Evolutionary conservation across 1,140 invertebrate genomes (phyloP).

Genomic region (Gonioctena quinquepunctata): DNA sequence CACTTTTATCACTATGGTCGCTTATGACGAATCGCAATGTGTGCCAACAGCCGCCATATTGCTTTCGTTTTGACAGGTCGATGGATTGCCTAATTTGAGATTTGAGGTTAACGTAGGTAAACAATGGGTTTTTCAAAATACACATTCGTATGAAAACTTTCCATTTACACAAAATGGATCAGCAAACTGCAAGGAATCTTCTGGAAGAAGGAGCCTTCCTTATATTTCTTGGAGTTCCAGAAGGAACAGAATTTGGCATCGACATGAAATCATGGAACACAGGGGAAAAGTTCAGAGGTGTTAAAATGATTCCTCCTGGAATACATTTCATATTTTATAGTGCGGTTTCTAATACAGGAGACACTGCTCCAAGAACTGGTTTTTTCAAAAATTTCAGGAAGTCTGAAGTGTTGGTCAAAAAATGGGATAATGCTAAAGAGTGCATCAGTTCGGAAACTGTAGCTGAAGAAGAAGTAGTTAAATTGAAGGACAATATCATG

Average conservation of each 20-base stretch:
- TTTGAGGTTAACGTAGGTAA: too few species aligned
- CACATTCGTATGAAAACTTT: too few species aligned
- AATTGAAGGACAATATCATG: slow-evolving; percentile 72
- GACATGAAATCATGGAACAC: slow-evolving; percentile 93
- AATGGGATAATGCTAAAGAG: slow-evolving; percentile 79
- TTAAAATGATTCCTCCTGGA: slow-evolving; percentile 99
- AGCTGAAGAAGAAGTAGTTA: slow-evolving; percentile 62
- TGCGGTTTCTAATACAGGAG: slow-evolving; percentile 59
- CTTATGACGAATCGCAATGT: too few species aligned
- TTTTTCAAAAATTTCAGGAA: slow-evolving; percentile 88
- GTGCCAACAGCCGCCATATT: too few species aligned
- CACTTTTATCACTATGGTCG: too few species aligned
- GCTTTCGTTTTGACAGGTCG: too few species aligned
- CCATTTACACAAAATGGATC: too few species aligned
- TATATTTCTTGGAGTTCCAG: slow-evolving; percentile 81
- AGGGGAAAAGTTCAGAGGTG: slow-evolving; percentile 89
- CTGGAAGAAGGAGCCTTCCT: slow-evolving; percentile 83
- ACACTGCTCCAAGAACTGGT: slow-evolving; percentile 70
- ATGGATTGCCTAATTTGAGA: too few species aligned
- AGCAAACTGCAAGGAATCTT: slow-evolving; percentile 74
- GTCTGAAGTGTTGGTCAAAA: slow-evolving; percentile 82
- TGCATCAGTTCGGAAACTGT: slow-evolving; percentile 66
- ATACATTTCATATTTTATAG: slow-evolving; percentile 94
- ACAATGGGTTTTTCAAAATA: too few species aligned
- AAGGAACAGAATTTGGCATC: slow-evolving; percentile 93